Evolutionary conservation across 2,888 invertebrate species (phyloP), one percentile per base, ranked within the genome.

Genomic region (Idaea biselata): DNA sequence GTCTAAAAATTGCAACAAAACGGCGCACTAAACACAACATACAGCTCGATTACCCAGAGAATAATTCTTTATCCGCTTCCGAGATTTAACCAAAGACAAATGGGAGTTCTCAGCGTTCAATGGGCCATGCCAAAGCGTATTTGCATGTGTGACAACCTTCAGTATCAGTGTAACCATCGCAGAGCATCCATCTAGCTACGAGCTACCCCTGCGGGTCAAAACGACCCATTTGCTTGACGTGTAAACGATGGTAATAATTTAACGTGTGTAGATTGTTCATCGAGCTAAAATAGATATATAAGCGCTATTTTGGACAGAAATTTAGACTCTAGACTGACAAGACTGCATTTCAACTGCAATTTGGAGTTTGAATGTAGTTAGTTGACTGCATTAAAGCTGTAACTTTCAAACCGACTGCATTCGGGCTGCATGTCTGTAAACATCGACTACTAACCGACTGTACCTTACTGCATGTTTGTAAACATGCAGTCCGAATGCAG

Each of bases 141-240:
- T 83, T 77, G 80, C 63, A 60, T 63, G 58, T 80, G 78, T 77
- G 83, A 86, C 84, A 84, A 79, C 74, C 66, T 68, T 70, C 66
- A 74, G 71, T 82, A 86, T 89, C 84, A 70, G 82, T 78, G 79
- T 73, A 80, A 77, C 68, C 76, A 83, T 84, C 82, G 75, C 69
- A 75, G 76, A 79, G 74, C 86, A 89, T 90, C 84, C 82, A 84
- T 90, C 88, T 84, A 79, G 82, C 82, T 85, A 85, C 44, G 3
- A 44, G 44, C 44, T 44, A 87, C 86, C 84, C 83, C 75, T 79
- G 78, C 74, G 79, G 78, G 78, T 76, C 78, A 79, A 83, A 83
- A 81, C 84, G 79, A 82, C 82, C 86, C 83, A 82, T 81, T 79
- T 74, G 75, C 73, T 72, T 79, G 78, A 77, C 56, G 73, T 70